These are phyloP conservation scores for Drosophila quadrilineata DNA, from an alignment of 1,140 invertebrate species.

Conservation along the genomic window DNA sequence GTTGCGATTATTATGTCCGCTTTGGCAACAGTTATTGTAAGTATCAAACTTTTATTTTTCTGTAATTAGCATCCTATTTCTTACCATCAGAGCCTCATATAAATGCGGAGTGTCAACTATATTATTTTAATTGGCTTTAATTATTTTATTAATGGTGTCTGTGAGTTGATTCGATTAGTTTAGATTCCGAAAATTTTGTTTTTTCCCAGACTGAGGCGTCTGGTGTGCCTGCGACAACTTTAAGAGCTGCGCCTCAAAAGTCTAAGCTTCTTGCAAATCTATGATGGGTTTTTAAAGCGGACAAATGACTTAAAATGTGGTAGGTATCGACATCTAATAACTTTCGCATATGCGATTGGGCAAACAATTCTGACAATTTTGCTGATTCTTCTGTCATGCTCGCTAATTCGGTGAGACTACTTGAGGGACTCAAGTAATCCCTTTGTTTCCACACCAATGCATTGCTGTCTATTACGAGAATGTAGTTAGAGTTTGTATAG, in stretches of 20 bases:
- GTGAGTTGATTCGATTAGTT: constrained; percentile 4
- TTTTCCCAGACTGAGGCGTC: not conserved
- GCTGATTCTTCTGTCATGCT: not conserved
- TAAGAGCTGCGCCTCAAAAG: not conserved
- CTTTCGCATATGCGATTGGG: not conserved
- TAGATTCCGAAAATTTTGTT: not conserved
- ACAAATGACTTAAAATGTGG: not conserved
- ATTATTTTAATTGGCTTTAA: not conserved
- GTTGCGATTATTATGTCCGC: not conserved
- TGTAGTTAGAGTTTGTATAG: too few relatives aligned
- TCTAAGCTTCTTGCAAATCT: not conserved
- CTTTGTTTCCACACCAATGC: too few relatives aligned
- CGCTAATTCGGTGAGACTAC: not conserved
- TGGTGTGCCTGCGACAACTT: not conserved
- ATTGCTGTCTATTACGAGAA: too few relatives aligned
- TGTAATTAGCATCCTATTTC: constrained; percentile 13
- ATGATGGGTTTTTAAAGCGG: not conserved
- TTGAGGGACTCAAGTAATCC: too few relatives aligned
- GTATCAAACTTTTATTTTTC: constrained; percentile 17
- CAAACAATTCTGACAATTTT: not conserved
- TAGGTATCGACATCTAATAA: constrained; percentile 1
- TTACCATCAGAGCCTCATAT: constrained; percentile 2
- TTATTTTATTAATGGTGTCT: constrained; percentile 1
- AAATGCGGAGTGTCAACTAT: constrained; percentile 16
- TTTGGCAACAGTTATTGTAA: constrained; percentile 1